Evolutionary conservation across 2,888 invertebrate species (phyloP), one percentile per base, ranked within the genome.

Genomic region (Norana najaformis): DNA sequence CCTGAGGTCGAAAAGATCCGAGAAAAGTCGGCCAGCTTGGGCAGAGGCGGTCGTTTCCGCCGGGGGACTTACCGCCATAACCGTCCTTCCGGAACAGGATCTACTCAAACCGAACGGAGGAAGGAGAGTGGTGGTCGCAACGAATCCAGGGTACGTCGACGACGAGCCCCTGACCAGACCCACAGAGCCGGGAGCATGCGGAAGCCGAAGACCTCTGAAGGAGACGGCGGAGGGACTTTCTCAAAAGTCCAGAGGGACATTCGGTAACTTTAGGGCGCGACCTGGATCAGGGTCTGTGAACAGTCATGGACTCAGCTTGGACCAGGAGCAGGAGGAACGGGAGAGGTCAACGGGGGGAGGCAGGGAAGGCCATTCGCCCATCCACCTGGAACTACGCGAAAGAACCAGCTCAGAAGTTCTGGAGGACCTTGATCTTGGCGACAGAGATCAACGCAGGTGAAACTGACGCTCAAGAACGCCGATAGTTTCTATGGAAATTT

Each of bases 341-440:
- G 34, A n/a, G 20, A 34, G 36, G 83, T 8, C 35, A 34, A n/a
- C 30, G 34, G n/a, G 35, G 35, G 34, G 13, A 16, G 20, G 83
- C 36, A 13, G 85, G 3, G 37, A 37, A 85, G 85, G 36, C 20
- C 36, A 20, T 16, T 37, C 35, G 35, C 36, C 37, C 36, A 18
- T 85, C 69, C 69, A 69, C 30, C n/a, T 69, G n/a, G 69, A 69
- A 69, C 69, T 69, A 69, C 69, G 69, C 69, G 69, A 69, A n/a
- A 30, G 69, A n/a, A 69, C 30, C 69, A 11, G 1, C n/a, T 69
- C 85, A 30, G 35, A 83, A 20, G 85, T n/a, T 23, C 85, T 85
- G 35, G 85, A 85, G 35, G 35, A 85, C n/a, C 30, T 85, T 37
- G 36, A 85, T 35, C 36, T 85, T 85, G 85, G 1, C 6, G 37